These are phyloP conservation scores for Oligia strigilis DNA, from an alignment of 2,888 invertebrate species.

Conservation along the genomic window DNA sequence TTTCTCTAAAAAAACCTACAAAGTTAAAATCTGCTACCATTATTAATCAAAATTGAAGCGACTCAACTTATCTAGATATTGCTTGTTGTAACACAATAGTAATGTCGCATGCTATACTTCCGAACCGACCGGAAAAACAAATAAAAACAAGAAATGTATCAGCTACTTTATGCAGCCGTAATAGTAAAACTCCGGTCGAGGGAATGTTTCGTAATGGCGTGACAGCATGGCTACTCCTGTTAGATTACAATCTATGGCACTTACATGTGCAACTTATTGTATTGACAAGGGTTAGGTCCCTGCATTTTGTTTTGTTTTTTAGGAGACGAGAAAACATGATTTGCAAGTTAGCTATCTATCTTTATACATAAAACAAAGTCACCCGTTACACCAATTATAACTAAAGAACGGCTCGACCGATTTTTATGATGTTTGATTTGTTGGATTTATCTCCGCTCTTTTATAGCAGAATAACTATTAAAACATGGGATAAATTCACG, in stretches of 20 bases:
- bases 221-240: slow-evolving; percentile 8
- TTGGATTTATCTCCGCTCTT: too few relatives aligned
- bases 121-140: not conserved
- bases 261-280: slow-evolving; percentile 28
- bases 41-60: not conserved
- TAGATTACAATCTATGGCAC: slow-evolving; percentile 44
- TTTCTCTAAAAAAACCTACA: not conserved
- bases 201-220: slow-evolving; percentile 31
- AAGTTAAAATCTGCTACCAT: not conserved
- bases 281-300: slow-evolving; percentile 16
- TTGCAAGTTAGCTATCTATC: too few relatives aligned
- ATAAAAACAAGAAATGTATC: slow-evolving; percentile 28
- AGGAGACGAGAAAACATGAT: too few relatives aligned
- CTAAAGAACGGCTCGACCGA: too few relatives aligned
- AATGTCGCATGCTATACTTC: too few relatives aligned
- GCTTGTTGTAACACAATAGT: not conserved
- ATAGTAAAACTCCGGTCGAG: slow-evolving; percentile 1
- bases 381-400: too few relatives aligned
- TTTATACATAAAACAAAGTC: too few relatives aligned
- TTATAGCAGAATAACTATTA: too few relatives aligned
- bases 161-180: slow-evolving; percentile 4
- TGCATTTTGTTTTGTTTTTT: not conserved
- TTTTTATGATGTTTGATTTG: too few relatives aligned
- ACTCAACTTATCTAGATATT: not conserved
- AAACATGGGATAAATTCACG: too few relatives aligned